Conservation (phyloP, 2,113 vertebrate genomes). For the Semnornis frantzii region DNA sequence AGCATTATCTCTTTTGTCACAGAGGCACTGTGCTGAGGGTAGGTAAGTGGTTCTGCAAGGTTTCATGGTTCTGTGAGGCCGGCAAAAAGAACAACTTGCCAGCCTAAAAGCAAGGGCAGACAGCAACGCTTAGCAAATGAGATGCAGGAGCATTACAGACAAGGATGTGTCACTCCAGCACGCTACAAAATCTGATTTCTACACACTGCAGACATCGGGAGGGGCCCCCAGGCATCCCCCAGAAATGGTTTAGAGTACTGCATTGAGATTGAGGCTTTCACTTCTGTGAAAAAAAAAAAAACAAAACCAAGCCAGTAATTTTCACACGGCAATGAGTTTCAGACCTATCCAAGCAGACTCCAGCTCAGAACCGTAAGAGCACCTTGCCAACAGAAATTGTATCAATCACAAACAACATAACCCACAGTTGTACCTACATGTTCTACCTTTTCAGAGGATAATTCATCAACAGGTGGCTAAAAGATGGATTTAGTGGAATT, state of each 20-base stretch:
- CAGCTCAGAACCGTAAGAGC: not conserved
- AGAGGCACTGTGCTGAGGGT: not conserved
- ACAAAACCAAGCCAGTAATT: not conserved
- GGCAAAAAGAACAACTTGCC: constrained; percentile 16
- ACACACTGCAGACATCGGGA: not conserved
- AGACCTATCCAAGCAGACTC: not conserved
- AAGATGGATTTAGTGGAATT: not conserved
- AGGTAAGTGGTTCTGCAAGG: not conserved
- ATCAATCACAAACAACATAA: not conserved
- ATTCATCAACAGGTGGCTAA: constrained; percentile 36
- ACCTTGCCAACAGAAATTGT: not conserved
- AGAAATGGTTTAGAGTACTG: not conserved
- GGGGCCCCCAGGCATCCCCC: not conserved
- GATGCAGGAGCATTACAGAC: not conserved
- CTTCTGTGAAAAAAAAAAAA: not conserved
- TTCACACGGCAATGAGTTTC: not conserved
- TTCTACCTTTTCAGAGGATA: not conserved
- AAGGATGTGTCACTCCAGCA: not conserved
- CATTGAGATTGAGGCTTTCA: not conserved
- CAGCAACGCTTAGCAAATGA: constrained; percentile 4
- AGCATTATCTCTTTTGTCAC: constrained; percentile 47
- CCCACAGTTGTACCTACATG: not conserved
- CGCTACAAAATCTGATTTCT: not conserved
- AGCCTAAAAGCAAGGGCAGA: constrained; percentile 31
- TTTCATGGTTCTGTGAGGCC: constrained; percentile 28